These are phyloP conservation scores for Varanus salvator DNA, from an alignment of 2,113 vertebrate genomes.

Conservation along the genomic window DNA sequence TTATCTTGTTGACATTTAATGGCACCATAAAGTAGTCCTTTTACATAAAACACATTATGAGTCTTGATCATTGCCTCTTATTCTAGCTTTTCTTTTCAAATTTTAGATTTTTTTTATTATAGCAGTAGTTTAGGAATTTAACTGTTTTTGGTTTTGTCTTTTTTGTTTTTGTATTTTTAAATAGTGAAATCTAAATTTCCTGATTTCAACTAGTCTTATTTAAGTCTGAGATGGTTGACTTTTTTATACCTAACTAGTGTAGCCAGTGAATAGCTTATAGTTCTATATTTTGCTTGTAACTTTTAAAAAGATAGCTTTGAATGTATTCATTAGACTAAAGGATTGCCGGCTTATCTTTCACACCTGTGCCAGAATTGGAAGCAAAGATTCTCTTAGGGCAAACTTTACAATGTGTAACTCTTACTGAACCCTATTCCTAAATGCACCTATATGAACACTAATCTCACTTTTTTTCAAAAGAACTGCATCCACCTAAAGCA, in stretches of 20 bases:
- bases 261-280: constrained; percentile 77
- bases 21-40: constrained; percentile 76
- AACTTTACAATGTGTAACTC: constrained; percentile 37
- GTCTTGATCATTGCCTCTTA: constrained; percentile 80
- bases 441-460: neutral
- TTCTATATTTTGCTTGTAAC: constrained; percentile 72
- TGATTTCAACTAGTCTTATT: constrained; percentile 86
- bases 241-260: constrained; percentile 77
- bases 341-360: constrained; percentile 76
- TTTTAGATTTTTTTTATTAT: constrained; percentile 71
- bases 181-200: constrained; percentile 75
- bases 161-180: constrained; percentile 41
- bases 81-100: constrained; percentile 79
- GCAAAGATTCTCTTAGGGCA: constrained; percentile 53
- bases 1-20: constrained; percentile 78
- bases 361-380: constrained; percentile 54
- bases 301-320: constrained; percentile 78
- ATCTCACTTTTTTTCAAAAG: neutral
- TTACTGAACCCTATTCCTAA: neutral
- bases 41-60: constrained; percentile 76
- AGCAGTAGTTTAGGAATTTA: constrained; percentile 71
- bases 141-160: constrained; percentile 52
- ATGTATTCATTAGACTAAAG: constrained; percentile 76
- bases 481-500: neutral
- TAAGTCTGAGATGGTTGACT: constrained; percentile 84